These are phyloP conservation scores for Macrosiphum euphorbiae DNA, from an alignment of 2,888 invertebrate genomes.

Conservation along the genomic window DNA sequence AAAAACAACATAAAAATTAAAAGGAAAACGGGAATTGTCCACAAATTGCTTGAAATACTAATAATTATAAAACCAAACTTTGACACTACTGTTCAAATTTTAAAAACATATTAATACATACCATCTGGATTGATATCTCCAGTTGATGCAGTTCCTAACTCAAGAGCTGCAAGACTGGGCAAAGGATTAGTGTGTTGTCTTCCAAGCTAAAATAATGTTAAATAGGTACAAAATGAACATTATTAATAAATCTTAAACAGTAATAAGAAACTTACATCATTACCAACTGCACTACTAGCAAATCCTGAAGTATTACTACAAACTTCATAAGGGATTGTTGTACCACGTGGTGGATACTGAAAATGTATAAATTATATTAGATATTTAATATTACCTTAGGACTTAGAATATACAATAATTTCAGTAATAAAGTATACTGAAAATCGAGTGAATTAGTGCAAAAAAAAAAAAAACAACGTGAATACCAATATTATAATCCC, in stretches of 20 bases:
- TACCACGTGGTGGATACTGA: constrained; percentile 66
- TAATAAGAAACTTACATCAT: constrained; percentile 45
- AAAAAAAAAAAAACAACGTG: background rate
- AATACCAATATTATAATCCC: background rate
- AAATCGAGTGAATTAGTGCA: background rate
- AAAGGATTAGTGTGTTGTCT: constrained; percentile 75
- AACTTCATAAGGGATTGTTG: constrained; percentile 66
- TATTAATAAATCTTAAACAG: background rate
- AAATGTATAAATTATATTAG: background rate
- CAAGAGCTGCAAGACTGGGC: constrained; percentile 88
- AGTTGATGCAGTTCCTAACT: constrained; percentile 84
- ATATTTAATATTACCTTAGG: background rate
- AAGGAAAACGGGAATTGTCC: no score
- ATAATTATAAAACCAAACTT: background rate
- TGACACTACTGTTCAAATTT: background rate
- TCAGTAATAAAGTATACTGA: background rate
- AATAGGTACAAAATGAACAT: background rate
- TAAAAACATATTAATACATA: constrained; percentile 44
- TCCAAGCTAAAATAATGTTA: constrained; percentile 71
- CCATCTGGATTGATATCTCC: constrained; percentile 89
- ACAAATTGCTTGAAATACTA: background rate
- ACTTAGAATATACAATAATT: no score
- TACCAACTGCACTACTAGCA: constrained; percentile 57
- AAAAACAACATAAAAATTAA: no score
- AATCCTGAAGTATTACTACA: constrained; percentile 61